These are phyloP conservation scores for Setophaga petechia DNA, from an alignment of 2,113 vertebrate species.

Conservation along the genomic window DNA sequence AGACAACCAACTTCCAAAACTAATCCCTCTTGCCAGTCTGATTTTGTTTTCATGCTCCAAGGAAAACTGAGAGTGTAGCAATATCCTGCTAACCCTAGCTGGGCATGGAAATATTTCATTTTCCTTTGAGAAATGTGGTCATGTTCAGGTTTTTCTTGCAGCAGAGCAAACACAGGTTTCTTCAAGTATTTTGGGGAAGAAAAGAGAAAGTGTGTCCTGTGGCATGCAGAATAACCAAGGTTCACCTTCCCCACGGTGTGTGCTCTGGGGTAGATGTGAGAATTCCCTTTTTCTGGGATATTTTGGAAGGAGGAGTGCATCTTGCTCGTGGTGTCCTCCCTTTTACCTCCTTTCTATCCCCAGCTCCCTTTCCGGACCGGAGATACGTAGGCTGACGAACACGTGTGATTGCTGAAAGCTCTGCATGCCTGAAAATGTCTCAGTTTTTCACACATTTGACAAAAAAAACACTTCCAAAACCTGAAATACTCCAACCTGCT, in stretches of 20 bases:
- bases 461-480: slow-evolving; percentile 25
- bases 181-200: not conserved
- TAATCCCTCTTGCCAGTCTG: not conserved
- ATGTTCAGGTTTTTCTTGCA: not conserved
- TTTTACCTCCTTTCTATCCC: not conserved
- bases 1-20: not conserved
- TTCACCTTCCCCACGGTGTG: fast-evolving
- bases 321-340: not conserved
- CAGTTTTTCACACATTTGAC: slow-evolving; percentile 52
- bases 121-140: not conserved
- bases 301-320: not conserved
- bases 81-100: not conserved
- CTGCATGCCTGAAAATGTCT: slow-evolving; percentile 33
- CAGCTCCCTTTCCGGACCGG: not conserved
- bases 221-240: not conserved
- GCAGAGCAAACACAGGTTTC: not conserved
- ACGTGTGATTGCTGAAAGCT: slow-evolving; percentile 19
- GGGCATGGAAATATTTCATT: not conserved
- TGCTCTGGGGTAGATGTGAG: not conserved
- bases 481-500: slow-evolving; percentile 55
- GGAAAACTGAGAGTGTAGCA: not conserved
- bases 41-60: not conserved
- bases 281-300: not conserved
- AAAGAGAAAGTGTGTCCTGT: not conserved
- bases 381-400: slow-evolving; percentile 14